phyloP scores from a whole-genome alignment of 1,140 invertebrate species.

The Pseudomyrmex dendroicus region DNA sequence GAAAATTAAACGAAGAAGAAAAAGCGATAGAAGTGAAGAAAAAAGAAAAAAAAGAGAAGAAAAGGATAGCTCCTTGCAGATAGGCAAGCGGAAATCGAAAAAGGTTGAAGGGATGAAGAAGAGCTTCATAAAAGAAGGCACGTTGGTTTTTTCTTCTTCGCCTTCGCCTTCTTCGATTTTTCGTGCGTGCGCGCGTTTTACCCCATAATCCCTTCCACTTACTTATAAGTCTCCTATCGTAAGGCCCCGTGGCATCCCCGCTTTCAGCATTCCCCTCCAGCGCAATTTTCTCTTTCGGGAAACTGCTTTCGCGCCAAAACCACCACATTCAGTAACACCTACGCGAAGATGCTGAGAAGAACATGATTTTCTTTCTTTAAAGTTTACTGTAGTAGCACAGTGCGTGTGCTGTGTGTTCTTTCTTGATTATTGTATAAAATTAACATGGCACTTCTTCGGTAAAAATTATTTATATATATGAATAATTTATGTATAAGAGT shows the following conservation, averaged over 20 bases:
- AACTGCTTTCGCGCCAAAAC: slow-evolving; percentile 34
- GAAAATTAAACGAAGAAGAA: too few relatives aligned
- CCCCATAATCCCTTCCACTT: not conserved
- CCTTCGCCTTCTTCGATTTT: not conserved
- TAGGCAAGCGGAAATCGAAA: slow-evolving; percentile 15
- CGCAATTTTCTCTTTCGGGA: not conserved
- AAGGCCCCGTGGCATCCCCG: slow-evolving; percentile 38
- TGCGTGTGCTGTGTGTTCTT: not conserved
- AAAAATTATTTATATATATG: too few relatives aligned
- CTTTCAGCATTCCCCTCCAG: not conserved
- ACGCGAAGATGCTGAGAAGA: slow-evolving; percentile 48
- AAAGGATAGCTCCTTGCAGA: slow-evolving; percentile 24
- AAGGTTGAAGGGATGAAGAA: not conserved
- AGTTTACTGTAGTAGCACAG: too few relatives aligned
- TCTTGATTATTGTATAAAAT: not conserved
- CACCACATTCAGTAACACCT: slow-evolving; percentile 71
- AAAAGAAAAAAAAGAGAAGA: slow-evolving; percentile 2
- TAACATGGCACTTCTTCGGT: too few relatives aligned
- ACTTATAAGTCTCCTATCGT: not conserved
- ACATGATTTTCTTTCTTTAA: not conserved
- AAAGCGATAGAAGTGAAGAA: not conserved
- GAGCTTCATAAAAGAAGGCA: not conserved
- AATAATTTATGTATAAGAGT: too few relatives aligned
- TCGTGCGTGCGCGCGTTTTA: not conserved
- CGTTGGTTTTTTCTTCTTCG: not conserved